Evolutionary conservation across 2,888 invertebrate genomes (phyloP), one percentile per base, ranked within the genome.

Genomic region (Petrophora chlorosata): DNA sequence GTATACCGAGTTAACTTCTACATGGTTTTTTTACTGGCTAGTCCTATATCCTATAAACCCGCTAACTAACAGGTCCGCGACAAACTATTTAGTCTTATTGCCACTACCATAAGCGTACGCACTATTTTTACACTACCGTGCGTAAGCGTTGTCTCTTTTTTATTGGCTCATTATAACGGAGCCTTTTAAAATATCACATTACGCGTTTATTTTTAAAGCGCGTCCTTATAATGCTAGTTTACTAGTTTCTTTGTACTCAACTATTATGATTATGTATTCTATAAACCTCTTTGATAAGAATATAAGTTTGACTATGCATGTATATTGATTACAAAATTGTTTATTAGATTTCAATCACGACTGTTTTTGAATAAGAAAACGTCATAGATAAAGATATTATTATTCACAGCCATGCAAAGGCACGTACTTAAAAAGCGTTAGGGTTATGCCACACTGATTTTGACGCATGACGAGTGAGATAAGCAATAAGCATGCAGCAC

Each of bases 381-480:
- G 36, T 53, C 47, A 32, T 46, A 55, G 48, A 53, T 53, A 53
- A 54, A 40, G 48, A 42, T 43, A 51, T 63, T 60, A 51, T 52
- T 59, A 67, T 67, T 49, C 60, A 22, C 57, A 44, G 52, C 57
- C 48, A 61, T 57, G 64, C 58, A 53, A 57, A 61, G 70, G 62
- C 67, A 76, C 60, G 65, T 63, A 67, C 58, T 56, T 59, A 59
- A 66, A 70, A 67, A 63, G 65, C 66, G 65, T 71, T 73, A 74
- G 69, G 74, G 67, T 64, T 67, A 67, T 70, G 65, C 64, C 75
- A 70, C 68, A 75, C 62, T 66, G 73, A 74, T 70, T 69, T 65
- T 67, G 76, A 75, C 78, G 75, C 77, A 78, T 80, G 80, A 79
- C 78, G 70, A 58, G 63, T 40, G 58, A 59, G 56, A 62, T 59